These are phyloP conservation scores for Conops quadrifasciatus DNA, from an alignment of 2,888 invertebrate genomes.

Conservation along the genomic window DNA sequence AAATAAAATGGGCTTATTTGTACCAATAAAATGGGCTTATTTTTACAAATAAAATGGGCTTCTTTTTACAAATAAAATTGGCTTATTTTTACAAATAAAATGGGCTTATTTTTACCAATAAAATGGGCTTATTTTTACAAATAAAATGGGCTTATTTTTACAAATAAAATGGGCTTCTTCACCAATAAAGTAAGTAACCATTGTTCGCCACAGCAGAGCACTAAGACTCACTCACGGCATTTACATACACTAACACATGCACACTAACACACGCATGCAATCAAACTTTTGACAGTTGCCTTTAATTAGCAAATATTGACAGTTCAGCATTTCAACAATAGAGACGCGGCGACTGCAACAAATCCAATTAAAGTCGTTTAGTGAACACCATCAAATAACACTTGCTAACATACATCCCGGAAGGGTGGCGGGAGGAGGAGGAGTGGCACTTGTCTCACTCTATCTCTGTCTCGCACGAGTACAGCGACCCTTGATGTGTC, in stretches of 20 bases:
- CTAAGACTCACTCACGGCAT: neutral
- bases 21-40: too few relatives aligned
- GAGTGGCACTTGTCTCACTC: neutral
- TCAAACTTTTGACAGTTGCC: conserved; percentile 25
- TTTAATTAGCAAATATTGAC: conserved; percentile 39
- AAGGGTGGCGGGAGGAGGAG: conserved; percentile 4
- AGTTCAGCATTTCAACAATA: conserved; percentile 8
- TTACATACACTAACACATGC: neutral
- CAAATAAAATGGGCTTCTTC: conserved; percentile 2
- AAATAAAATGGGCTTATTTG: too few relatives aligned
- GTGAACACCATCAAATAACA: conserved; percentile 18
- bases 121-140: too few relatives aligned
- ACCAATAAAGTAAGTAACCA: conserved; percentile 1
- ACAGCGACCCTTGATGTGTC: neutral
- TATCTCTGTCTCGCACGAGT: neutral
- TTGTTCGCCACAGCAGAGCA: neutral
- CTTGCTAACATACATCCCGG: conserved; percentile 7
- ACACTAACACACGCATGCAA: neutral
- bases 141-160: too few relatives aligned
- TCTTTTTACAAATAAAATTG: too few relatives aligned
- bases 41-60: too few relatives aligned
- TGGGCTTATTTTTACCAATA: too few relatives aligned
- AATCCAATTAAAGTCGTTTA: conserved; percentile 24
- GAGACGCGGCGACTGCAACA: neutral
- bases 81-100: too few relatives aligned